These are phyloP conservation scores for Sepioteuthis lessoniana DNA, from an alignment of 2,888 invertebrate species.

Conservation along the genomic window DNA sequence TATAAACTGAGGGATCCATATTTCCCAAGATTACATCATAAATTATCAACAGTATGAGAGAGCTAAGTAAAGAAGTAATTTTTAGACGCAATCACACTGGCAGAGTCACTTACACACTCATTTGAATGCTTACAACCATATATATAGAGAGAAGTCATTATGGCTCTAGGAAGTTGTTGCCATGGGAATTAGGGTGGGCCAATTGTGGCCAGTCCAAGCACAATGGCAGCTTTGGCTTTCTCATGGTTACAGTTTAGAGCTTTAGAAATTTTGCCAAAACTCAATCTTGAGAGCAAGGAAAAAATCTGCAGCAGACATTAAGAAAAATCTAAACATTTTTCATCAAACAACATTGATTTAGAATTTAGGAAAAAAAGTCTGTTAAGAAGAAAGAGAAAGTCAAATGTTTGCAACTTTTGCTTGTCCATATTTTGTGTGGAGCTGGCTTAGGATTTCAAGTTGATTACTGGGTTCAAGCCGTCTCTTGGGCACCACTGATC, in stretches of 20 bases:
- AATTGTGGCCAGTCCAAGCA: neutral
- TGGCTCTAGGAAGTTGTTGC: neutral
- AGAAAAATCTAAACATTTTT: slow-evolving; percentile 1
- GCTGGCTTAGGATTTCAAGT: neutral
- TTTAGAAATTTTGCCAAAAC: slow-evolving; percentile 11
- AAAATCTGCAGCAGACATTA: neutral
- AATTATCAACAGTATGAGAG: neutral
- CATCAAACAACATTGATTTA: slow-evolving; percentile 33
- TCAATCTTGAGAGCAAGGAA: neutral
- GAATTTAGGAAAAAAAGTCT: neutral
- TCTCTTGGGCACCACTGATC: neutral
- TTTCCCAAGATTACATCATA: neutral
- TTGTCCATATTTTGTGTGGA: neutral
- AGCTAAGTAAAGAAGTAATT: neutral
- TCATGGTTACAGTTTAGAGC: neutral
- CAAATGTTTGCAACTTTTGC: neutral
- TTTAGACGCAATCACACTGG: neutral
- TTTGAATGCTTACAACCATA: neutral
- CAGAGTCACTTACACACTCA: neutral
- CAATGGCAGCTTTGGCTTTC: slow-evolving; percentile 33
- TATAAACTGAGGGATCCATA: slow-evolving; percentile 16
- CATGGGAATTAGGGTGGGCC: slow-evolving; percentile 33
- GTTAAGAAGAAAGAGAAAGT: slow-evolving; percentile 33
- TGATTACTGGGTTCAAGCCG: neutral
- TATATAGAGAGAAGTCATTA: neutral